Evolutionary conservation across 2,113 vertebrate species (phyloP), one percentile per base, ranked within the genome.

Genomic region (Spermophilus dauricus): DNA sequence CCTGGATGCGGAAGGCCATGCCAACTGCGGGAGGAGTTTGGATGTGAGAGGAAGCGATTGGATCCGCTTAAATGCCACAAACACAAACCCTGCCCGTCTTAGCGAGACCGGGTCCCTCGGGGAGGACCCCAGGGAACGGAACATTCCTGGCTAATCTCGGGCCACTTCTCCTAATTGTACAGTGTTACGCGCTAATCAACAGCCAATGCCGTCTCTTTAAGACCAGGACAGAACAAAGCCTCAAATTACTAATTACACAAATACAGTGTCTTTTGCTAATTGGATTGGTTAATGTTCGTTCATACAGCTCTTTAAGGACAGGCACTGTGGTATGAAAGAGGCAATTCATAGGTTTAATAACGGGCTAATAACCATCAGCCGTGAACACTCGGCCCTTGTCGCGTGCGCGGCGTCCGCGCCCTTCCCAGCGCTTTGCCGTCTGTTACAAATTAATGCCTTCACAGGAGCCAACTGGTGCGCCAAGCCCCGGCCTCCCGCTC

Each of bases 191-290:
- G 14, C 70, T 53, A 56, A 90, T 91, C 97, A 37, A 48, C 86
- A 28, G 17, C 91, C 73, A 20, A 24, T 65, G 95, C 94, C 86
- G 75, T 89, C 86, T 92, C 89, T 92, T 45, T 53, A 91, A 82
- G 92, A 86, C 75, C 30, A 61, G 65, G 96, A 92, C 83, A 63
- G 93, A 69, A 93, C 94, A 90, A 96, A 95, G 97, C 97, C 90
- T 91, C 91, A 89, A 72, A 93, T 95, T 69, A 80, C 96, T 91
- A 63, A 95, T 89, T 91, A 95, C 96, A 81, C 94, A 93, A 86
- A 96, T 56, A 82, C 97, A 83, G 96, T 89, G 89, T 97, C 96
- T 92, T 94, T 87, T 86, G 96, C 96, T 97, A 95, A 97, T 96
- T 92, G 97, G 96, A 89, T 95, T 96, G 89, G 96, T 96, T 83